Conservation (phyloP, 2,797 vertebrate genomes). For the Perodicticus potto region DNA sequence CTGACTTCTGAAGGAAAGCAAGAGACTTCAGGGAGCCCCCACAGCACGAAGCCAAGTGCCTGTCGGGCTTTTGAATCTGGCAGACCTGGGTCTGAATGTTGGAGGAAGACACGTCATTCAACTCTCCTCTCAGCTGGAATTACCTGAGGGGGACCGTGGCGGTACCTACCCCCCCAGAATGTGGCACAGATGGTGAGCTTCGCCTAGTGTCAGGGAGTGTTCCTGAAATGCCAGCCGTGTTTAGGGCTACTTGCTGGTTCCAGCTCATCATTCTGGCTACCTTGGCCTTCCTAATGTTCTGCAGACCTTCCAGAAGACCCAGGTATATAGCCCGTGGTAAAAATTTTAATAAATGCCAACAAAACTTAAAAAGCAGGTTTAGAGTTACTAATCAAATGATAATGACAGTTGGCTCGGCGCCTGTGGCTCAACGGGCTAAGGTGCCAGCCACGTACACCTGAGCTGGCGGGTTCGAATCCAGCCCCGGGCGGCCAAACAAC, state of each 20-base stretch:
- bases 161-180: background rate
- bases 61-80: background rate
- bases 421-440: too few species aligned
- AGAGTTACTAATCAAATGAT: slow-evolving; percentile 1
- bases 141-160: background rate
- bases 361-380: background rate
- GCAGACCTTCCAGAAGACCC: background rate
- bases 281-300: background rate
- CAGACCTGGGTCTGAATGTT: background rate
- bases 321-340: background rate
- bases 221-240: background rate
- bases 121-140: background rate
- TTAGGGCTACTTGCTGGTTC: background rate
- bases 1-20: slow-evolving; percentile 10
- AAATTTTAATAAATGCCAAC: slow-evolving; percentile 16
- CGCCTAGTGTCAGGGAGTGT: background rate
- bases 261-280: background rate
- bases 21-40: background rate
- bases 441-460: too few species aligned
- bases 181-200: background rate
- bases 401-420: background rate
- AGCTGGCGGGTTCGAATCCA: too few species aligned
- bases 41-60: background rate
- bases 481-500: too few species aligned
- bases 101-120: background rate